Evolutionary conservation across 2,888 invertebrate species (phyloP), one percentile per base, ranked within the genome.

Genomic region (Sphinx pinastri): DNA sequence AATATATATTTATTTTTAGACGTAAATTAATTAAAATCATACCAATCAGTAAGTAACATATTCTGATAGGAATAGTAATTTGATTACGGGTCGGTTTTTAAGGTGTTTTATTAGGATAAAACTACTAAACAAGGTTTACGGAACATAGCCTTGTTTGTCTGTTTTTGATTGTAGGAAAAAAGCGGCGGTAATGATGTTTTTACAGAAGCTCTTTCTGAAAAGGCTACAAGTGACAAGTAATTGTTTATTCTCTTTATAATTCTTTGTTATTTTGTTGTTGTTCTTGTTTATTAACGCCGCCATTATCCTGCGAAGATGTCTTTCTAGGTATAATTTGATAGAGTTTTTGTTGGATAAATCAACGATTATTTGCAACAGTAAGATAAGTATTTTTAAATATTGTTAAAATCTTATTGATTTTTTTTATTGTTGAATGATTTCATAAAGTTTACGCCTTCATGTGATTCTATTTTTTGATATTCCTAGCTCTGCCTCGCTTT

Each of bases 211-310:
- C 19, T 63, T 63, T 16, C 47, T 49, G 49, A 14, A 63, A 63
- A 49, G 13, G 63, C 13, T 49, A 2, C 47, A 47, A 11, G 11
- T 19, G 12, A 55, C 47, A 47, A 47, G 47, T 60, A 16, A 60
- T 60, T 47, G 16, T 47, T 38, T 47, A 16, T 60, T 47, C 3
- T 11, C n/a, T 47, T 14, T n/a, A n/a, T 14, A 12, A 45, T 16
- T 45, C 13, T 63, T 63, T 16, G 7, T 63, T 63, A 49, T 19
- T 47, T 47, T 63, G 59, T 60, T 63, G 11, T 60, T 63, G 19
- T 63, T 49, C n/a, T 13, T 49, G 19, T 47, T 63, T 63, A 47
- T 63, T 63, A 19, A 8, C 19, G 16, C 12, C 16, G 2, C 6
- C 13, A 19, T 49, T 63, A 47, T 38, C 1, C 60, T 60, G 19